Conservation (phyloP, 2,797 vertebrate genomes). For the Neolamprologus multifasciatus region DNA sequence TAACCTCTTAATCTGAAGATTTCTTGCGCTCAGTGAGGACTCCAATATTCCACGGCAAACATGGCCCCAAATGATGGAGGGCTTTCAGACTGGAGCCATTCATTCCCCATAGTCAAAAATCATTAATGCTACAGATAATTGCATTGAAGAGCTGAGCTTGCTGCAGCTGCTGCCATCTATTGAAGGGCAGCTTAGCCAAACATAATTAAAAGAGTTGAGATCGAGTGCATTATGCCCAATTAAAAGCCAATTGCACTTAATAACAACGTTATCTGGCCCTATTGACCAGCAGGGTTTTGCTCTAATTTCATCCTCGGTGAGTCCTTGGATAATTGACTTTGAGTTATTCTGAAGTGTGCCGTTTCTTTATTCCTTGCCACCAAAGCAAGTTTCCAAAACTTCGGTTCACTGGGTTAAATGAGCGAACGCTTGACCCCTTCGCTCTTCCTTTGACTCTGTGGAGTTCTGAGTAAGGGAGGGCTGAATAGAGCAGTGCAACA, state of each 20-base stretch:
- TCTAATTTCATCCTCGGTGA: slow-evolving; percentile 59
- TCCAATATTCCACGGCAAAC: slow-evolving; percentile 20
- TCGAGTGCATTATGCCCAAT: slow-evolving; percentile 71
- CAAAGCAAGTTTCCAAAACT: slow-evolving; percentile 28
- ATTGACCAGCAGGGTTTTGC: slow-evolving; percentile 55
- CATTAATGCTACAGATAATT: slow-evolving; percentile 69
- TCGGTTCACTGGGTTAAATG: neutral
- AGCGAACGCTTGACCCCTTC: neutral
- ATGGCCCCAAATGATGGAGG: slow-evolving; percentile 4
- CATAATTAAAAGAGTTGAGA: slow-evolving; percentile 72
- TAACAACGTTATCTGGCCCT: slow-evolving; percentile 65
- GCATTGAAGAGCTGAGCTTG: slow-evolving; percentile 56
- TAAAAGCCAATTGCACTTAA: slow-evolving; percentile 74
- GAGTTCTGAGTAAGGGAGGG: neutral
- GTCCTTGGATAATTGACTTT: slow-evolving; percentile 62
- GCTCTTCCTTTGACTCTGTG: neutral
- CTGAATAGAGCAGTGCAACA: neutral
- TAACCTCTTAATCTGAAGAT: slow-evolving; percentile 28
- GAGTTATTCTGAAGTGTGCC: slow-evolving; percentile 32
- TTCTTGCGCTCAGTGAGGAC: neutral
- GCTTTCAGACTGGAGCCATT: slow-evolving; percentile 48
- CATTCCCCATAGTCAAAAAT: slow-evolving; percentile 64
- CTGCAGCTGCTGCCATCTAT: slow-evolving; percentile 57
- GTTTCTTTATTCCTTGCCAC: slow-evolving; percentile 38
- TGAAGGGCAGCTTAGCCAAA: slow-evolving; percentile 65